Evolutionary conservation across 2,797 vertebrate genomes (phyloP).

Genomic region (Limosa lapponica): DNA sequence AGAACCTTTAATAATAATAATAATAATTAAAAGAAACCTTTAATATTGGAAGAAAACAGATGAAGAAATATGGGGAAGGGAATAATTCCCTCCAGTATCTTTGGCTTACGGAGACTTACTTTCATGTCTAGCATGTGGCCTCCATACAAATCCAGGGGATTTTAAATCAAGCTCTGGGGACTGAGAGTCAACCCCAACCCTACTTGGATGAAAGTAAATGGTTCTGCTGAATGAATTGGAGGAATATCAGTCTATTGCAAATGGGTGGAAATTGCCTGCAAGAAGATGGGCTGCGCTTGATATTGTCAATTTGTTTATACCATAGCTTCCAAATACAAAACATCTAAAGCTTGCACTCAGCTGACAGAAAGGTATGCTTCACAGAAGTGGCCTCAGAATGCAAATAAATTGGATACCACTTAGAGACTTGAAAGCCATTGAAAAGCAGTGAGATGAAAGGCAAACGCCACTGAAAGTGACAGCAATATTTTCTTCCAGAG

Average conservation of each 20-base stretch:
- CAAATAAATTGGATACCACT: conserved; percentile 73
- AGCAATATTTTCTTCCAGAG: conserved; percentile 65
- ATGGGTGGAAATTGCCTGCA: conserved; percentile 28
- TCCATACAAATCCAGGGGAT: neutral
- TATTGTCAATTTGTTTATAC: conserved; percentile 61
- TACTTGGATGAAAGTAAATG: neutral
- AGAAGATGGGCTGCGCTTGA: conserved; percentile 44
- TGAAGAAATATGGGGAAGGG: neutral
- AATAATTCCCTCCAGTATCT: neutral
- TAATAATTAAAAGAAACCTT: too few species aligned
- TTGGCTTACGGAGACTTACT: neutral
- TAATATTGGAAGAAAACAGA: neutral
- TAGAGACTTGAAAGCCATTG: conserved; percentile 57
- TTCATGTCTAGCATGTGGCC: neutral
- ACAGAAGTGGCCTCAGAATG: conserved; percentile 63
- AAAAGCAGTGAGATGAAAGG: conserved; percentile 69
- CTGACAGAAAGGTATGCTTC: conserved; percentile 59
- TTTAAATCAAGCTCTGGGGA: conserved; percentile 24
- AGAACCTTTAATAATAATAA: too few species aligned
- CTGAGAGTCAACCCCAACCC: neutral
- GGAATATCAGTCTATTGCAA: conserved; percentile 29
- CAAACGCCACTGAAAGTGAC: conserved; percentile 63
- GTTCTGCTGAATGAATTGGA: conserved; percentile 38
- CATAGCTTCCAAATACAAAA: conserved; percentile 27
- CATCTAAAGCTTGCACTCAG: conserved; percentile 18